Percentiles rank a stretch among this genome's conserved stretches.
These are phyloP conservation scores for Matsumyia berberina DNA, from an alignment of 2,888 invertebrate species.

Conservation along the genomic window DNA sequence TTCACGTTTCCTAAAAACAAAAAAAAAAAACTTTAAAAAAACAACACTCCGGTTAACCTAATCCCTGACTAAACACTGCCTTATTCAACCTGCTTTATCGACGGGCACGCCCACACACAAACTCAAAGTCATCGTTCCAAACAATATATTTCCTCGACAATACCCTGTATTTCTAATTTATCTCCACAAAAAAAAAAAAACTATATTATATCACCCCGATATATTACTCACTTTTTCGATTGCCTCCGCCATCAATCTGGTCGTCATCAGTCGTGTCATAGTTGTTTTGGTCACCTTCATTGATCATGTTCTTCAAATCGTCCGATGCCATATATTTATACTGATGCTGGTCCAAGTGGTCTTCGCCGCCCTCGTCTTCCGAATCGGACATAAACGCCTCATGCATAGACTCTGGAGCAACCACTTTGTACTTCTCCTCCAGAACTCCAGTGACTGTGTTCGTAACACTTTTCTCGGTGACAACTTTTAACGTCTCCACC, in stretches of 20 bases:
- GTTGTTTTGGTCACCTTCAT: conserved; percentile 89
- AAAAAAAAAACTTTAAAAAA: too few relatives aligned
- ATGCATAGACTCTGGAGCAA: conserved; percentile 99
- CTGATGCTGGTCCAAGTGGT: conserved; percentile 86
- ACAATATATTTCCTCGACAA: neutral
- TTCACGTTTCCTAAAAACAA: too few relatives aligned
- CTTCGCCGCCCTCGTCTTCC: conserved; percentile 98
- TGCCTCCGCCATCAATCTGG: conserved; percentile 81
- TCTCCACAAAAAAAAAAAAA: neutral
- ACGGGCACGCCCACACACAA: too few relatives aligned
- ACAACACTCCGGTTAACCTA: too few relatives aligned
- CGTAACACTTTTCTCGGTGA: conserved; percentile 91
- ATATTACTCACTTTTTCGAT: conserved; percentile 56
- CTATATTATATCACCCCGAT: conserved; percentile 19
- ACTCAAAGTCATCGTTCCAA: neutral
- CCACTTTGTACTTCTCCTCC: conserved; percentile 98
- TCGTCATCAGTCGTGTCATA: conserved; percentile 88
- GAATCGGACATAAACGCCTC: conserved; percentile 99
- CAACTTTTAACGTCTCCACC: conserved; percentile 97
- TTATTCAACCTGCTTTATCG: too few relatives aligned
- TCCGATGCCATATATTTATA: conserved; percentile 93
- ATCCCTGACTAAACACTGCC: too few relatives aligned
- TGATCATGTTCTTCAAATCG: conserved; percentile 88
- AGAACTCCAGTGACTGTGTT: conserved; percentile 85
- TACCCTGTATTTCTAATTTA: neutral